These are phyloP conservation scores for Sarcophaga caerulescens DNA, from an alignment of 2,888 invertebrate species.

Conservation along the genomic window DNA sequence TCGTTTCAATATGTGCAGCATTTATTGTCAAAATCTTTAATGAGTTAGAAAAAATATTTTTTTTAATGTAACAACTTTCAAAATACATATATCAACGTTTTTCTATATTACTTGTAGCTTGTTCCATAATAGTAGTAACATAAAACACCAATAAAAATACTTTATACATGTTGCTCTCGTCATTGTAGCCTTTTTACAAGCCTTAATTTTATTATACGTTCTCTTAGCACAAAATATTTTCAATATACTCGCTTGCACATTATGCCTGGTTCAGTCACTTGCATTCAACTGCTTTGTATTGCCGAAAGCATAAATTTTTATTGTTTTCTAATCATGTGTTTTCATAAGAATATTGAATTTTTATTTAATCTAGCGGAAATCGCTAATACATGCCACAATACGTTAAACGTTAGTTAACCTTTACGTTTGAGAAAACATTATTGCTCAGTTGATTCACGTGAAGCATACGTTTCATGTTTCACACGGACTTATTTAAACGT, in stretches of 20 bases:
- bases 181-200: slow-evolving; percentile 18
- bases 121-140: slow-evolving; percentile 37
- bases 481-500: too few species aligned
- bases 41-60: background rate
- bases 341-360: background rate
- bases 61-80: background rate
- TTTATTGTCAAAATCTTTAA: slow-evolving; percentile 45
- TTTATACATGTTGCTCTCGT: slow-evolving; percentile 10
- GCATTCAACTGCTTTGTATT: slow-evolving; percentile 37
- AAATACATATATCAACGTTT: background rate
- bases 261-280: background rate
- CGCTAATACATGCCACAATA: slow-evolving; percentile 41
- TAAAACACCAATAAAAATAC: slow-evolving; percentile 26
- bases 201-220: background rate
- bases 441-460: slow-evolving; percentile 29
- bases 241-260: background rate
- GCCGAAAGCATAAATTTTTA: slow-evolving; percentile 25
- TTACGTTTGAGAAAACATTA: slow-evolving; percentile 60
- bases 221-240: background rate
- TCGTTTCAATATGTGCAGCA: slow-evolving; percentile 20
- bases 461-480: background rate
- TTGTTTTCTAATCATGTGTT: slow-evolving; percentile 5
- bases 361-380: slow-evolving; percentile 46
- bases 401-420: slow-evolving; percentile 50
- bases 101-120: slow-evolving; percentile 22